Evolutionary conservation across 2,888 invertebrate species (phyloP).

Genomic region (Zygogramma bicolorata): DNA sequence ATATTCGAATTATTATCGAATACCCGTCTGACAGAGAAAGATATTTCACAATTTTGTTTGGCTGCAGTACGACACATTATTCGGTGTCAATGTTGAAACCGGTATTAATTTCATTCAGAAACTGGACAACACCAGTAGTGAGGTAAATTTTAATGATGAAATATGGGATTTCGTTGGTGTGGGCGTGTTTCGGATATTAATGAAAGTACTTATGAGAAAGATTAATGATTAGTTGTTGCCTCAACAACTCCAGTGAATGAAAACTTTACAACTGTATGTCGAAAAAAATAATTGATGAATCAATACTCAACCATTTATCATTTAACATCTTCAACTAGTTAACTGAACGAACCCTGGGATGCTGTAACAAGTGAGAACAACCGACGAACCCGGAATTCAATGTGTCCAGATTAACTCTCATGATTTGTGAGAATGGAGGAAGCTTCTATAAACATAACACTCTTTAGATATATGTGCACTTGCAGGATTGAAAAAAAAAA

Average conservation of each 20-base stretch:
- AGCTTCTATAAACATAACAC: too few relatives aligned
- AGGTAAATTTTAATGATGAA: not conserved
- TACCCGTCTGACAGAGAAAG: not conserved
- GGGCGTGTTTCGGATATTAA: not conserved
- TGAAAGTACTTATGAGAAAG: not conserved
- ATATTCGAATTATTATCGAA: not conserved
- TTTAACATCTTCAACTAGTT: not conserved
- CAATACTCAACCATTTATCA: not conserved
- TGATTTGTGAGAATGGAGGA: too few relatives aligned
- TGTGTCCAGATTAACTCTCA: too few relatives aligned
- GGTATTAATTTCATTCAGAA: constrained; percentile 6
- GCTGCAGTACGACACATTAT: not conserved
- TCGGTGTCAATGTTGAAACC: not conserved
- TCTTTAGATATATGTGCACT: too few relatives aligned
- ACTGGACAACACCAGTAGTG: not conserved
- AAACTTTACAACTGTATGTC: not conserved
- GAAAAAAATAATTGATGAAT: not conserved
- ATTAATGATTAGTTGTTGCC: not conserved
- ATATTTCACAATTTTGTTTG: not conserved
- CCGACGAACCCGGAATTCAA: too few relatives aligned
- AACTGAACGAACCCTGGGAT: too few relatives aligned
- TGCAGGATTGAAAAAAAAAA: too few relatives aligned
- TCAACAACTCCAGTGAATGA: not conserved
- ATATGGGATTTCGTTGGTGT: not conserved
- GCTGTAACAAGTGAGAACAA: too few relatives aligned